A percentile compares a stretch with the other conserved stretches of the same genome.
Conservation (phyloP, 2,888 invertebrate genomes). For the Eumacrocentrus americanus region DNA sequence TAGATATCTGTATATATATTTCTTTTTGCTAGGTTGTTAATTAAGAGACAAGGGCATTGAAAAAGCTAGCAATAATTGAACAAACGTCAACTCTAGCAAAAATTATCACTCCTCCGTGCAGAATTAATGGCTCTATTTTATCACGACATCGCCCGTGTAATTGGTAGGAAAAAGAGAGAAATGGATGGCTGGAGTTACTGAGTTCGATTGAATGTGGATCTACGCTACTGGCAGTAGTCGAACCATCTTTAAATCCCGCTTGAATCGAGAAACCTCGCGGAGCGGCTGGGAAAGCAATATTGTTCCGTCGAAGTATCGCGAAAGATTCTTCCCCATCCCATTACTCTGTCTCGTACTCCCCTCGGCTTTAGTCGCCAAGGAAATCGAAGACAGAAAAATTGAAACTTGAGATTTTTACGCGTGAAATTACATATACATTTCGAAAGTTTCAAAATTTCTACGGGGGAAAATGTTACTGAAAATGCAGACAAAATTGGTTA, state of each 20-base stretch:
- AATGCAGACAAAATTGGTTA: too few species aligned
- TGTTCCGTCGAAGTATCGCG: slow-evolving; percentile 9
- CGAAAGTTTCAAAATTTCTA: too few species aligned
- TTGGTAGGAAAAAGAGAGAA: slow-evolving; percentile 6
- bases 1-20: too few species aligned
- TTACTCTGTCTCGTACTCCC: neutral
- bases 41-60: too few species aligned
- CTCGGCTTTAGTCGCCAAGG: neutral
- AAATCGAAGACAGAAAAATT: neutral
- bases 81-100: neutral
- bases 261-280: slow-evolving; percentile 9
- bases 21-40: too few species aligned
- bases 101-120: neutral
- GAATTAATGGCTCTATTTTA: slow-evolving; percentile 17
- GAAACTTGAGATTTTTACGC: neutral
- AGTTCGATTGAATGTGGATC: slow-evolving; percentile 16
- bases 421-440: neutral
- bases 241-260: slow-evolving; percentile 12
- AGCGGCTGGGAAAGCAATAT: slow-evolving; percentile 2
- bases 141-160: slow-evolving; percentile 10
- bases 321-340: neutral
- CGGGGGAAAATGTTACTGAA: too few species aligned
- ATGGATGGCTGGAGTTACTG: slow-evolving; percentile 14
- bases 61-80: neutral
- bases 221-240: slow-evolving; percentile 1